Evolutionary conservation across 2,113 vertebrate genomes (phyloP).

Genomic region (Anolis carolinensis): DNA sequence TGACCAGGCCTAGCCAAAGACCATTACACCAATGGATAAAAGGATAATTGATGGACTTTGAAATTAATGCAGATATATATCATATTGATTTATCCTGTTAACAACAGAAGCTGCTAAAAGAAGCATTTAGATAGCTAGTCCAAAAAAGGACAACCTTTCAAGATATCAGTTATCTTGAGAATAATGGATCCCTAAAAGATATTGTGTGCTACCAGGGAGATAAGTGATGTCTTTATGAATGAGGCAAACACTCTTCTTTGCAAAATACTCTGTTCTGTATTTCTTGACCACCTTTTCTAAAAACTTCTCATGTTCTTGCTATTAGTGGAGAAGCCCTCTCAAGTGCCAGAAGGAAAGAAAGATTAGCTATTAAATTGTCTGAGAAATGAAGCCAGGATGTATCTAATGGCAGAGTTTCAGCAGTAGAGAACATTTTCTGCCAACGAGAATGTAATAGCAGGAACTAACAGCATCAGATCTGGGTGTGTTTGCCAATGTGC

Average conservation of each 20-base stretch:
- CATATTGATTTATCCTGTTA: too few species aligned
- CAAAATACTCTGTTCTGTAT: neutral
- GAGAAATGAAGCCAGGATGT: neutral
- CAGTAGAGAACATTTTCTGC: constrained; percentile 10
- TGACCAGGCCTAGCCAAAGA: too few species aligned
- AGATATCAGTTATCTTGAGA: neutral
- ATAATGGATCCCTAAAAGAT: neutral
- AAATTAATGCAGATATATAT: too few species aligned
- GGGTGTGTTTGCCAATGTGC: constrained; percentile 25
- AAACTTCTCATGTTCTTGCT: constrained; percentile 36
- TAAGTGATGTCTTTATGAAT: neutral
- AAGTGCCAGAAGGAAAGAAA: constrained; percentile 37
- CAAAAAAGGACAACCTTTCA: too few species aligned
- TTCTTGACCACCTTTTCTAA: constrained; percentile 37
- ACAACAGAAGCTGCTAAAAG: too few species aligned
- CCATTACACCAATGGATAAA: too few species aligned
- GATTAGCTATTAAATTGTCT: constrained; percentile 19
- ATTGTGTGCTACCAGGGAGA: neutral
- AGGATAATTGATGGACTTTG: too few species aligned
- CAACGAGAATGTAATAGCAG: constrained; percentile 24
- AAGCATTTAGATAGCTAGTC: too few species aligned
- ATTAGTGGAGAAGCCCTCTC: neutral
- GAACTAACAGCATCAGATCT: constrained; percentile 18
- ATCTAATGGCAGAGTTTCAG: constrained; percentile 30
- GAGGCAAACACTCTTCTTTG: neutral